phyloP scores from a whole-genome alignment of 2,797 vertebrate genomes.

The Chaetophractus vellerosus region DNA sequence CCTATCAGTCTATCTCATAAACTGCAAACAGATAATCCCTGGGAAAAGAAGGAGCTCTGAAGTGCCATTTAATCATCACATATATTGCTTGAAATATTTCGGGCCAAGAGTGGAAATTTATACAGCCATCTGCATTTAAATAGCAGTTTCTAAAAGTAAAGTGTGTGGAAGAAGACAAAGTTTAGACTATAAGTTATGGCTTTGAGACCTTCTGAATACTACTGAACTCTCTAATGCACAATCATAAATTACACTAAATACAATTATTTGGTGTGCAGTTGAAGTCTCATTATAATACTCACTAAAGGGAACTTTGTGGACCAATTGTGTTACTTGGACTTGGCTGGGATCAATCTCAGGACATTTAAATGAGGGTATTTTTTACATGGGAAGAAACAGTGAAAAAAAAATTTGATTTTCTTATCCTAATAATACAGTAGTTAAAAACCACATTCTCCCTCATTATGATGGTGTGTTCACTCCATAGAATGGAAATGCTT shows the following conservation, averaged over 20 bases:
- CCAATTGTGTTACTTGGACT: slow-evolving; percentile 73
- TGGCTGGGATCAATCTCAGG: slow-evolving; percentile 73
- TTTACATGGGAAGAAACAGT: slow-evolving; percentile 74
- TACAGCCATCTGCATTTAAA: slow-evolving; percentile 88
- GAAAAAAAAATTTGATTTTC: slow-evolving; percentile 76
- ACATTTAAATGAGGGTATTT: slow-evolving; percentile 72
- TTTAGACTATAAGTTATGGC: slow-evolving; percentile 75
- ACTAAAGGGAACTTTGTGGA: slow-evolving; percentile 70
- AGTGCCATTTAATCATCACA: slow-evolving; percentile 83
- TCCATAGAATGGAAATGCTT: slow-evolving; percentile 35
- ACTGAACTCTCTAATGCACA: slow-evolving; percentile 65
- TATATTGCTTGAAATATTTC: slow-evolving; percentile 85
- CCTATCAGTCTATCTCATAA: slow-evolving; percentile 77
- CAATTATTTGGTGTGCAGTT: slow-evolving; percentile 79
- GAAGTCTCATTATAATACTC: slow-evolving; percentile 82
- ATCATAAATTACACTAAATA: slow-evolving; percentile 84
- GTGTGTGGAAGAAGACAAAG: slow-evolving; percentile 67
- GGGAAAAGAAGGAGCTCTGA: slow-evolving; percentile 52
- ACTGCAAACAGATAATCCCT: slow-evolving; percentile 80
- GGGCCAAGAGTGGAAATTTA: slow-evolving; percentile 86
- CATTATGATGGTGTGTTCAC: background rate
- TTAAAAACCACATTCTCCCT: slow-evolving; percentile 57
- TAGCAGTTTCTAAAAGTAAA: slow-evolving; percentile 80
- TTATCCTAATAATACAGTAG: slow-evolving; percentile 52
- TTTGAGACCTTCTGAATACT: slow-evolving; percentile 73